phyloP scores from a whole-genome alignment of 2,888 invertebrate genomes.

The Netelia melanura region DNA sequence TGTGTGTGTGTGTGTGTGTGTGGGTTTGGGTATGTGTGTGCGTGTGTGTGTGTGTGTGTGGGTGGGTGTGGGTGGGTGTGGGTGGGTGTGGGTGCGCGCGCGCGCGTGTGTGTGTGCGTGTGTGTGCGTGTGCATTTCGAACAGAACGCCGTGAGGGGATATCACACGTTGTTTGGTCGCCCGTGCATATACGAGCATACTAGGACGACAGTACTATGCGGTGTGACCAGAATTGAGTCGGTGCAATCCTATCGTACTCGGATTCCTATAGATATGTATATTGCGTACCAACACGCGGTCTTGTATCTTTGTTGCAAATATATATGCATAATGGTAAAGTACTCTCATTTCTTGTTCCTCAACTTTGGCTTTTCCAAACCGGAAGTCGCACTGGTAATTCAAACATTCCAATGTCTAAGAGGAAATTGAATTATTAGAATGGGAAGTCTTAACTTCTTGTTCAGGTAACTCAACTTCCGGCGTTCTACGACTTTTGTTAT shows the following conservation, averaged over 20 bases:
- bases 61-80: neutral
- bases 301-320: neutral
- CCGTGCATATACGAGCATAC: neutral
- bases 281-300: neutral
- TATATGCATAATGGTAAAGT: neutral
- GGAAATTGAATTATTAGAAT: too few species aligned
- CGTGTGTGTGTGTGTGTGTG: neutral
- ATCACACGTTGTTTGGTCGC: conserved; percentile 35
- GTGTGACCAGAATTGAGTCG: conserved; percentile 46
- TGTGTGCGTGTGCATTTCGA: conserved; percentile 25
- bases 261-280: neutral
- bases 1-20: neutral
- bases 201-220: conserved; percentile 16
- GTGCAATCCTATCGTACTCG: conserved; percentile 1
- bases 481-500: too few species aligned
- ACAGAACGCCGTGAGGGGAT: conserved; percentile 19
- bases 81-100: too few species aligned
- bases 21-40: neutral
- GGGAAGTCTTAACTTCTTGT: too few species aligned
- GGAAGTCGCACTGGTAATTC: too few species aligned
- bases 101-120: neutral
- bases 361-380: too few species aligned
- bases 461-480: too few species aligned
- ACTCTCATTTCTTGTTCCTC: neutral
- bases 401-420: too few species aligned